Conservation (phyloP, 2,888 invertebrate genomes). For the Ochropleura leucogaster region DNA sequence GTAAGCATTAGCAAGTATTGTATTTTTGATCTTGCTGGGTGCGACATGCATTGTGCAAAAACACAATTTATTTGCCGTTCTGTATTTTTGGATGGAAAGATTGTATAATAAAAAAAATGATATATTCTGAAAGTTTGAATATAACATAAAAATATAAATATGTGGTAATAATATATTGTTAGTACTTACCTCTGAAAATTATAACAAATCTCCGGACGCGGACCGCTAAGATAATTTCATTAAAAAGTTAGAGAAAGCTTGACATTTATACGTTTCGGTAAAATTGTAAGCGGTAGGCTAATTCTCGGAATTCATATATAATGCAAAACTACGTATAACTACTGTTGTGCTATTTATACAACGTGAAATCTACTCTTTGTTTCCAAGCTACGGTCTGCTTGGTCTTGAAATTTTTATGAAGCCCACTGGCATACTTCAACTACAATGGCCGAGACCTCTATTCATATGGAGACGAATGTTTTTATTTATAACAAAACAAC, state of each 20-base stretch:
- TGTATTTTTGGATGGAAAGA: no score
- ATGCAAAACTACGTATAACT: slow-evolving; percentile 40
- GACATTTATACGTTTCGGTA: slow-evolving; percentile 30
- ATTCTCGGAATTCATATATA: slow-evolving; percentile 38
- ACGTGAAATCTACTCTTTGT: slow-evolving; percentile 52
- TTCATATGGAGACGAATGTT: slow-evolving; percentile 44
- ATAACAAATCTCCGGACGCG: slow-evolving; percentile 10
- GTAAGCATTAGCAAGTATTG: neutral
- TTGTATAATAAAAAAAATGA: no score
- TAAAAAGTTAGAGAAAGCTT: slow-evolving; percentile 42
- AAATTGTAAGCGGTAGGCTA: slow-evolving; percentile 21
- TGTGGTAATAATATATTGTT: slow-evolving; percentile 5
- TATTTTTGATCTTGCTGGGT: neutral
- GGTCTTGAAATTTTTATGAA: slow-evolving; percentile 61
- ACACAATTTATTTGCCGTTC: no score
- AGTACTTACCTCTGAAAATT: slow-evolving; percentile 22
- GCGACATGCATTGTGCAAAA: neutral
- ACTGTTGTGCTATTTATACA: slow-evolving; percentile 46
- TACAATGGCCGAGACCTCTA: slow-evolving; percentile 49
- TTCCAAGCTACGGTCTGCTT: slow-evolving; percentile 44
- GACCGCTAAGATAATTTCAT: slow-evolving; percentile 41
- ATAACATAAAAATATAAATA: neutral
- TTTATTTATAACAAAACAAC: slow-evolving; percentile 25
- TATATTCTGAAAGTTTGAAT: neutral
- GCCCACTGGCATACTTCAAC: slow-evolving; percentile 47